These are phyloP conservation scores for Sylvicola cinctus DNA, from an alignment of 2,888 invertebrate genomes.

Conservation along the genomic window DNA sequence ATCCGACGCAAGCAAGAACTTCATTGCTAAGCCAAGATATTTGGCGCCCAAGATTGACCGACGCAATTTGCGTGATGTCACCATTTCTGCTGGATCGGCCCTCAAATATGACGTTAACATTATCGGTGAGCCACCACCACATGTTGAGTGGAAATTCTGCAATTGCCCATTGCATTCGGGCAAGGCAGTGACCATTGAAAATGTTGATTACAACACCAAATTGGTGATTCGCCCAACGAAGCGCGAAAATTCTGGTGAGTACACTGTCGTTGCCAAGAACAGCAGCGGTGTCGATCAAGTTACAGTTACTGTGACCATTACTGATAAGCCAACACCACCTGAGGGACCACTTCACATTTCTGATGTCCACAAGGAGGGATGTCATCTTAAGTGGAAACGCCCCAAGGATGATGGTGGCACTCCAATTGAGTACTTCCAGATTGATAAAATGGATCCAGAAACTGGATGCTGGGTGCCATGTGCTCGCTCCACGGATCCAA, in stretches of 20 bases:
- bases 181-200: conserved; percentile 62
- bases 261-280: conserved; percentile 68
- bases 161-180: conserved; percentile 48
- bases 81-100: conserved; percentile 77
- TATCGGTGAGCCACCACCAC: conserved; percentile 88
- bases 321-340: conserved; percentile 71
- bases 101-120: conserved; percentile 87
- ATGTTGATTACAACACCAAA: conserved; percentile 74
- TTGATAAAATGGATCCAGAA: conserved; percentile 84
- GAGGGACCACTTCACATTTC: conserved; percentile 76
- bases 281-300: conserved; percentile 73
- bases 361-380: conserved; percentile 83
- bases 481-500: conserved; percentile 61
- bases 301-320: conserved; percentile 59
- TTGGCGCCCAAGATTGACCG: conserved; percentile 92
- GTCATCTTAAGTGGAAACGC: conserved; percentile 87
- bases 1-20: conserved; percentile 68
- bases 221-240: conserved; percentile 60
- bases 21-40: conserved; percentile 69
- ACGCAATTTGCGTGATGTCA: conserved; percentile 72
- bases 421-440: conserved; percentile 88
- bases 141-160: conserved; percentile 78
- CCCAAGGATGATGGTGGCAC: conserved; percentile 88
- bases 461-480: conserved; percentile 80
- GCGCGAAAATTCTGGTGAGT: conserved; percentile 70